Evolutionary conservation across 2,888 invertebrate genomes (phyloP).

Genomic region (Rhodophaea formosa): DNA sequence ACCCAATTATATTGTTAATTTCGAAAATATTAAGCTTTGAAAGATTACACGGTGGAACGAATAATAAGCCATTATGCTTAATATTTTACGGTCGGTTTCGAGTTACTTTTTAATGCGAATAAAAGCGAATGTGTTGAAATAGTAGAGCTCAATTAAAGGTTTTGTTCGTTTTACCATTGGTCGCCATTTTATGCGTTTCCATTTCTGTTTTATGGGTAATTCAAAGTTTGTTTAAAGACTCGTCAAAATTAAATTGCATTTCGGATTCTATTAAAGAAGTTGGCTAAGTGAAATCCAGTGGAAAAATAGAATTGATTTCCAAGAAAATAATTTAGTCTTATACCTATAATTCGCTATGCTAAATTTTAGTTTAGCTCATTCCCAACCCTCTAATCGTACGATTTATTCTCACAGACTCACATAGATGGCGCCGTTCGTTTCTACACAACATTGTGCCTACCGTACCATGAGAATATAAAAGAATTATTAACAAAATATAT

Average conservation of each 20-base stretch:
- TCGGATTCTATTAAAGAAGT: neutral
- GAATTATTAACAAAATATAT: too few species aligned
- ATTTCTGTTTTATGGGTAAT: slow-evolving; percentile 8
- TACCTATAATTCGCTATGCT: too few species aligned
- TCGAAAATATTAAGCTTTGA: slow-evolving; percentile 74
- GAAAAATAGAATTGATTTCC: neutral
- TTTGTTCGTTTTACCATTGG: slow-evolving; percentile 7
- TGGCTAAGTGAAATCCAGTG: neutral
- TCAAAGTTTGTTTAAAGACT: neutral
- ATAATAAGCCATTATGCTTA: slow-evolving; percentile 75
- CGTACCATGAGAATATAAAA: too few species aligned
- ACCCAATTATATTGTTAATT: slow-evolving; percentile 82
- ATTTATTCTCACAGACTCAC: too few species aligned
- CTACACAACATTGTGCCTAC: too few species aligned
- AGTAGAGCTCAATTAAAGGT: slow-evolving; percentile 13
- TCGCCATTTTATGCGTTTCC: neutral
- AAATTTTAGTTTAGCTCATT: too few species aligned
- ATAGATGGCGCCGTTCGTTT: too few species aligned
- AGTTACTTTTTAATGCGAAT: slow-evolving; percentile 34
- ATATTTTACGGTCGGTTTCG: slow-evolving; percentile 42
- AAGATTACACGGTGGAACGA: slow-evolving; percentile 67
- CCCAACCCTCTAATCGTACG: too few species aligned
- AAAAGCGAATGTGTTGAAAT: slow-evolving; percentile 18
- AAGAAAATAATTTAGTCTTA: neutral
- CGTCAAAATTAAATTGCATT: neutral